These are phyloP conservation scores for Hydractinia symbiolongicarpus DNA, from an alignment of 30 jellyfish, hydroid and myxozoan genomes.

Conservation along the genomic window DNA sequence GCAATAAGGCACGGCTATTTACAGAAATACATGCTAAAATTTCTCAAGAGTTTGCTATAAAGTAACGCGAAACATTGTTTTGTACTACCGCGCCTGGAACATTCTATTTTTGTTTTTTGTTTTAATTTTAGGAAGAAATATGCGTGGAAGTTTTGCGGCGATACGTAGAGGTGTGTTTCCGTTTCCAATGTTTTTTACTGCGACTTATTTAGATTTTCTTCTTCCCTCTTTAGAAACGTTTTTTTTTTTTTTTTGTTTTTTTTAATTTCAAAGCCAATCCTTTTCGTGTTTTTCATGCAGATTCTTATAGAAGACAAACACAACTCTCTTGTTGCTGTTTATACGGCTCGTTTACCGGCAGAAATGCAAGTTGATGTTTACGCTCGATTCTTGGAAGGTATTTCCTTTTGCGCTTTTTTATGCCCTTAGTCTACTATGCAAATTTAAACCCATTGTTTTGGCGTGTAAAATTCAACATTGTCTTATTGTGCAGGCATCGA, in stretches of 20 bases:
- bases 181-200: neutral
- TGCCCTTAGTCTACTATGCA: neutral
- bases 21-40: no score
- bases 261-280: neutral
- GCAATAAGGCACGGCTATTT: no score
- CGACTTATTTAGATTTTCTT: no score
- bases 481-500: constrained; percentile 29
- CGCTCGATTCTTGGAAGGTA: constrained; percentile 51
- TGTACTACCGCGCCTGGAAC: no score
- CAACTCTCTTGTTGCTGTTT: constrained; percentile 54
- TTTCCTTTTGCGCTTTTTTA: neutral
- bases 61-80: no score
- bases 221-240: no score
- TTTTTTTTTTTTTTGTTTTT: neutral
- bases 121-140: constrained; percentile 15
- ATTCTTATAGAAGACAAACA: constrained; percentile 45
- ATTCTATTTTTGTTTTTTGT: no score
- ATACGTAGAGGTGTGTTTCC: constrained; percentile 21
- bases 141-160: constrained; percentile 29
- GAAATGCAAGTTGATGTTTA: constrained; percentile 59
- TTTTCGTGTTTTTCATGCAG: neutral
- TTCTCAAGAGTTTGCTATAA: no score
- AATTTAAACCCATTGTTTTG: neutral
- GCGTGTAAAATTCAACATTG: neutral
- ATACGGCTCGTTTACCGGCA: constrained; percentile 74